Evolutionary conservation across 2,888 invertebrate genomes (phyloP).

Genomic region (Phalangium opilio): DNA sequence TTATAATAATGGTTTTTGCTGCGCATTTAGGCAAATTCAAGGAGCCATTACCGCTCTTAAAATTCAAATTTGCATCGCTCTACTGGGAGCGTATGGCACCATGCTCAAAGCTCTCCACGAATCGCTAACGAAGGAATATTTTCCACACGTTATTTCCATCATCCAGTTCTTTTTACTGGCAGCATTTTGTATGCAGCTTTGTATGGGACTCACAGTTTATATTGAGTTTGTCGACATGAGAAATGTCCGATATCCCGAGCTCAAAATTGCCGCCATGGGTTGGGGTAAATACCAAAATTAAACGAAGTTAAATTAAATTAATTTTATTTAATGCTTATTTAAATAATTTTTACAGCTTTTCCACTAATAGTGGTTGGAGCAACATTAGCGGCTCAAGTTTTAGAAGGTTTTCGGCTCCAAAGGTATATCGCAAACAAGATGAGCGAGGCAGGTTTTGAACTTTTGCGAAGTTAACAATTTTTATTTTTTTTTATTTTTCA

Average conservation of each 20-base stretch:
- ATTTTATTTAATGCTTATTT: too few species aligned
- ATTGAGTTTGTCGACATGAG: constrained; percentile 15
- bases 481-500: neutral
- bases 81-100: constrained; percentile 15
- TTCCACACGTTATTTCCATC: constrained; percentile 10
- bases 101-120: constrained; percentile 16
- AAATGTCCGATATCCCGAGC: constrained; percentile 12
- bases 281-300: constrained; percentile 14
- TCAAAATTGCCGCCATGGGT: constrained; percentile 17
- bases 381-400: constrained; percentile 17
- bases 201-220: constrained; percentile 14
- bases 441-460: too few species aligned
- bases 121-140: constrained; percentile 15
- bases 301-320: too few species aligned
- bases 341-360: constrained; percentile 11
- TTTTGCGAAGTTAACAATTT: neutral
- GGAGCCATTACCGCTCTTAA: constrained; percentile 18
- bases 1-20: too few species aligned
- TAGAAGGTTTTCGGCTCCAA: constrained; percentile 15
- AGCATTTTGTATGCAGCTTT: constrained; percentile 17
- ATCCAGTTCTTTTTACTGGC: constrained; percentile 17
- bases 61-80: constrained; percentile 18
- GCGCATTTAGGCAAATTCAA: constrained; percentile 12
- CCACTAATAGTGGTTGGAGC: constrained; percentile 19
- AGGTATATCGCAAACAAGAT: constrained; percentile 7